phyloP scores from a whole-genome alignment of 2,797 vertebrate species.

The Leptodactylus fallax region DNA sequence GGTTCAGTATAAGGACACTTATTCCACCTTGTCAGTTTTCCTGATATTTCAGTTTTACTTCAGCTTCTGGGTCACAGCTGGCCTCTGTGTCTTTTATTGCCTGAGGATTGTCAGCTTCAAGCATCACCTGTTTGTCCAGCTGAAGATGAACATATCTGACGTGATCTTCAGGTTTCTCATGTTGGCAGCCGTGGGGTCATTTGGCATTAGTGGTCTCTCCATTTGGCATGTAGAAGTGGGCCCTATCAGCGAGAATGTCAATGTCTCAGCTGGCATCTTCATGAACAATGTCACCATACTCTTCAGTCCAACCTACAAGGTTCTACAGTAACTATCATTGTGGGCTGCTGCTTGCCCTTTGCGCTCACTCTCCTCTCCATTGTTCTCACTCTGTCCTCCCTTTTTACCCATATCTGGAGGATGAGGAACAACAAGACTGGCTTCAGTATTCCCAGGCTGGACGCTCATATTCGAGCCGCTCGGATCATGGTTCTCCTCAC shows the following conservation, averaged over 20 bases:
- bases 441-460: slow-evolving; percentile 63
- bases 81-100: slow-evolving; percentile 68
- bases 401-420: slow-evolving; percentile 62
- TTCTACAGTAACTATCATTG: slow-evolving; percentile 27
- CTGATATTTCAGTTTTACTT: slow-evolving; percentile 64
- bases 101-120: slow-evolving; percentile 69
- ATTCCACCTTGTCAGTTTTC: neutral
- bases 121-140: slow-evolving; percentile 50
- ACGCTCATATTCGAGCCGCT: slow-evolving; percentile 65
- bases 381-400: slow-evolving; percentile 66
- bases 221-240: neutral
- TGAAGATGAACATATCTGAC: slow-evolving; percentile 64
- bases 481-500: slow-evolving; percentile 67
- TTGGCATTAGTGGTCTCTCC: slow-evolving; percentile 44
- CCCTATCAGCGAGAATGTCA: neutral
- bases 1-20: neutral
- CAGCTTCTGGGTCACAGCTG: slow-evolving; percentile 68
- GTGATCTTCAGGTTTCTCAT: slow-evolving; percentile 61
- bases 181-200: slow-evolving; percentile 62
- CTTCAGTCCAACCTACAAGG: neutral
- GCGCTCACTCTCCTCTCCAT: slow-evolving; percentile 64
- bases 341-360: slow-evolving; percentile 65
- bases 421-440: slow-evolving; percentile 63
- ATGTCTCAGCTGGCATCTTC: neutral
- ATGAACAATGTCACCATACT: slow-evolving; percentile 45